Conservation (phyloP, 2,797 vertebrate genomes). For the Gallirallus australis region DNA sequence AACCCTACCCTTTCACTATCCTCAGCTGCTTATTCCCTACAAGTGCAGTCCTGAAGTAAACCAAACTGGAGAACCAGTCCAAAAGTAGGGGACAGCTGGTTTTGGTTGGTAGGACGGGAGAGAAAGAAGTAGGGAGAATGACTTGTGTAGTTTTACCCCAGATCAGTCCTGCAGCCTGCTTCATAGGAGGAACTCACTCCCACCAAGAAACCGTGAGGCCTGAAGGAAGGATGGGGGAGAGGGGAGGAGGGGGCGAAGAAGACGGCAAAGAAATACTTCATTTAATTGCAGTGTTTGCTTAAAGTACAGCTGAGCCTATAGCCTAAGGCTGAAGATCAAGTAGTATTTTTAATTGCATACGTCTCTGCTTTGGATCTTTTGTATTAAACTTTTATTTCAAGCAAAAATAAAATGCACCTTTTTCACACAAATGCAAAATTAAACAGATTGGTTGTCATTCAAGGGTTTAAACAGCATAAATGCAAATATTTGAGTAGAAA, state of each 20-base stretch:
- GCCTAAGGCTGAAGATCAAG: background rate
- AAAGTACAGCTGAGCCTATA: background rate
- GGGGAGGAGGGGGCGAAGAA: fast-evolving
- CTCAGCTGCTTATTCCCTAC: background rate
- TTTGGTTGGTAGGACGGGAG: background rate
- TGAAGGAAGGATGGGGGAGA: no score
- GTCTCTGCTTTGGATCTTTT: background rate
- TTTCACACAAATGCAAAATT: background rate
- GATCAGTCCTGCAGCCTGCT: background rate
- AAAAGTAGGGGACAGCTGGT: background rate
- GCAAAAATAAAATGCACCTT: background rate
- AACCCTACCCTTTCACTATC: background rate
- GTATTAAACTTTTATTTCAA: background rate
- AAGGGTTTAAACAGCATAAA: background rate
- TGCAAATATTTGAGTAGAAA: background rate
- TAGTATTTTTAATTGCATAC: background rate
- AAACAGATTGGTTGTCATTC: background rate
- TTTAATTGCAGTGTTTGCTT: background rate
- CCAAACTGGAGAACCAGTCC: background rate
- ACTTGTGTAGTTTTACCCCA: background rate
- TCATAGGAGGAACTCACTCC: background rate
- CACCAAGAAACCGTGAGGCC: background rate
- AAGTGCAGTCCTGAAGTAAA: background rate
- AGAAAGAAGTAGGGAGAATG: background rate
- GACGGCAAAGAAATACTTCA: background rate